These are phyloP conservation scores for Scophthalmus maximus DNA, from an alignment of 2,113 vertebrate species.

Conservation along the genomic window DNA sequence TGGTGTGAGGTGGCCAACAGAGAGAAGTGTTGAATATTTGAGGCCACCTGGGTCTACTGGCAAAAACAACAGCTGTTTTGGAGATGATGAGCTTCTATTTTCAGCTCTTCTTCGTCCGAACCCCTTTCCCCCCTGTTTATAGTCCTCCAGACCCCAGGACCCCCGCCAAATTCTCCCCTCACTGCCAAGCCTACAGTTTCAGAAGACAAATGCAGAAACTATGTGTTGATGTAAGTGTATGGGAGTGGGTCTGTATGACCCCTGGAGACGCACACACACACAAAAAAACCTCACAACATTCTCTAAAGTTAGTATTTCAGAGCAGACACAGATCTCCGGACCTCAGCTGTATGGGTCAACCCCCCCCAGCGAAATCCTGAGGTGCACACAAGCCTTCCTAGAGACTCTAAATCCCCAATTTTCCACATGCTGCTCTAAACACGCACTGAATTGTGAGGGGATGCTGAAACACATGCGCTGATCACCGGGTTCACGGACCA, in stretches of 20 bases:
- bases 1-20: conserved; percentile 47
- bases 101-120: conserved; percentile 82
- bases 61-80: conserved; percentile 95
- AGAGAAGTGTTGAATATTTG: conserved; percentile 67
- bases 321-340: conserved; percentile 35
- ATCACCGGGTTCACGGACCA: conserved; percentile 65
- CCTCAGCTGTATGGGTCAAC: conserved; percentile 46
- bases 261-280: conserved; percentile 53
- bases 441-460: conserved; percentile 55
- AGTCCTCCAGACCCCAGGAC: conserved; percentile 78
- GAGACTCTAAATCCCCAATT: conserved; percentile 59
- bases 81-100: conserved; percentile 93
- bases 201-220: conserved; percentile 80
- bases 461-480: conserved; percentile 63
- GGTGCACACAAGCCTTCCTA: conserved; percentile 43
- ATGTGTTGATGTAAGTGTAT: conserved; percentile 80
- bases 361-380: conserved; percentile 13
- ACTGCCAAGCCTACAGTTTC: conserved; percentile 68
- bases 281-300: conserved; percentile 25
- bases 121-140: conserved; percentile 81
- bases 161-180: conserved; percentile 67
- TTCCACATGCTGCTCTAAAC: conserved; percentile 63
- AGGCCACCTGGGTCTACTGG: conserved; percentile 93
- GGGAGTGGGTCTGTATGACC: conserved; percentile 65
- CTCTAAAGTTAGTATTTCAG: conserved; percentile 69